Conservation (phyloP, 2,113 vertebrate genomes). For the Cyanoderma ruficeps region DNA sequence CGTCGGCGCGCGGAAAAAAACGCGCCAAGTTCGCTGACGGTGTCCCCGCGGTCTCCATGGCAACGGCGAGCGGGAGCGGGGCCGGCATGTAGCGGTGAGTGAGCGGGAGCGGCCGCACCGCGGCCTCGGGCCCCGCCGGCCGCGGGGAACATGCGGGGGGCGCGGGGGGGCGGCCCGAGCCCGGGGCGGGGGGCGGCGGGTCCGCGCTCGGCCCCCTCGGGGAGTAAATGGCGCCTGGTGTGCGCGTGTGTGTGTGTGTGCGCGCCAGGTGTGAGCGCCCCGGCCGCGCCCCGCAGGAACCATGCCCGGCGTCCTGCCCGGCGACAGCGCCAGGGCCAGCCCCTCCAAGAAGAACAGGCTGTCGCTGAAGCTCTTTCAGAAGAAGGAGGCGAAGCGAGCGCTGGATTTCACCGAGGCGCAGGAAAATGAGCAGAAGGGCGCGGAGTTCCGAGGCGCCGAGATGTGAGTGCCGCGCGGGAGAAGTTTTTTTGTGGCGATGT, state of each 20-base stretch:
- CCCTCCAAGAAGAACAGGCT: conserved; percentile 88
- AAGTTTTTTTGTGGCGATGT: not conserved
- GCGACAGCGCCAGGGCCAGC: conserved; percentile 79
- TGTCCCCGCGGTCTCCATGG: not conserved
- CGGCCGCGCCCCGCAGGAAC: conserved; percentile 13
- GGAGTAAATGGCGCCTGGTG: not conserved
- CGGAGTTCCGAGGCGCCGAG: conserved; percentile 74
- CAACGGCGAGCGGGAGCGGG: not conserved
- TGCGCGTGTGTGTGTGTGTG: not conserved
- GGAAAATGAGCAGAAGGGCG: conserved; percentile 75
- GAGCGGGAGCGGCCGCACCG: not conserved
- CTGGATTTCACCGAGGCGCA: conserved; percentile 89
- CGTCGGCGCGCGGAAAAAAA: not conserved
- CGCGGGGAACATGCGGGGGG: not conserved
- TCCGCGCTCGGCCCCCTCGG: not conserved
- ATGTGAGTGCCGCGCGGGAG: conserved; percentile 70
- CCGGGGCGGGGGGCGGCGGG: not conserved
- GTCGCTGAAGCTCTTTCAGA: conserved; percentile 94
- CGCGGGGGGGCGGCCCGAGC: not conserved
- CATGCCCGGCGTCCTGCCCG: conserved; percentile 89
- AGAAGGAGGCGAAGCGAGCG: conserved; percentile 91
- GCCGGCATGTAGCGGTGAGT: not conserved
- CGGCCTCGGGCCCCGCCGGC: too few species aligned
- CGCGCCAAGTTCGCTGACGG: not conserved
- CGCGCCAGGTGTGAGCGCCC: conserved; percentile 31